A percentile compares a stretch with the other conserved stretches of the same genome.
Evolutionary conservation across 2,797 vertebrate genomes (phyloP).

Genomic region (Neopelma chrysocephalum): DNA sequence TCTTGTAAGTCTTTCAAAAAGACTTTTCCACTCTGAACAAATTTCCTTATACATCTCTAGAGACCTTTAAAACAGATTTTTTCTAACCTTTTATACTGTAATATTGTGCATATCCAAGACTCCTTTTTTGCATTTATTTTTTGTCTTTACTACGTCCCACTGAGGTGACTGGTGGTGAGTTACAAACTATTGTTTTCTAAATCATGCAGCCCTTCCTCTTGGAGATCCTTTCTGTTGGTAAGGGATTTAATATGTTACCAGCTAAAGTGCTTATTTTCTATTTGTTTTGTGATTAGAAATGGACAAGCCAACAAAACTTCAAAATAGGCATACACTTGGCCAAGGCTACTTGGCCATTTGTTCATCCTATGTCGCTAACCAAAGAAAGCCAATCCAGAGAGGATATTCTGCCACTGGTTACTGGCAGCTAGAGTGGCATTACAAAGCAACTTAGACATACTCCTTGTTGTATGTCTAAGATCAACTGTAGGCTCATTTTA

Average conservation of each 20-base stretch:
- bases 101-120: not conserved
- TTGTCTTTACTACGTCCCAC: not conserved
- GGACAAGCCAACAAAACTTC: not conserved
- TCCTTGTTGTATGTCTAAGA: not conserved
- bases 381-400: not conserved
- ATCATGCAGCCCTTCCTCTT: not conserved
- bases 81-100: not conserved
- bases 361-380: not conserved
- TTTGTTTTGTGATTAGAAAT: slow-evolving; percentile 21
- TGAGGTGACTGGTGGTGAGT: not conserved
- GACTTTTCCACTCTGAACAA: not conserved
- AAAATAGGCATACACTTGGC: not conserved
- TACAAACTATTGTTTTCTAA: slow-evolving; percentile 3
- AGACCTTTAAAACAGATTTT: not conserved
- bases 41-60: slow-evolving; percentile 23
- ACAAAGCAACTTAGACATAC: not conserved
- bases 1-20: slow-evolving; percentile 25
- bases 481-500: not conserved
- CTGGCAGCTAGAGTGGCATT: not conserved
- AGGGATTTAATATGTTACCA: not conserved
- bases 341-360: not conserved
- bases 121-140: not conserved
- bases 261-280: not conserved
- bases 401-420: not conserved
- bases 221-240: not conserved